Percentiles rank a stretch among this genome's conserved stretches.
These are phyloP conservation scores for Papilio aristodemus DNA, from an alignment of 1,140 invertebrate species.

Conservation along the genomic window DNA sequence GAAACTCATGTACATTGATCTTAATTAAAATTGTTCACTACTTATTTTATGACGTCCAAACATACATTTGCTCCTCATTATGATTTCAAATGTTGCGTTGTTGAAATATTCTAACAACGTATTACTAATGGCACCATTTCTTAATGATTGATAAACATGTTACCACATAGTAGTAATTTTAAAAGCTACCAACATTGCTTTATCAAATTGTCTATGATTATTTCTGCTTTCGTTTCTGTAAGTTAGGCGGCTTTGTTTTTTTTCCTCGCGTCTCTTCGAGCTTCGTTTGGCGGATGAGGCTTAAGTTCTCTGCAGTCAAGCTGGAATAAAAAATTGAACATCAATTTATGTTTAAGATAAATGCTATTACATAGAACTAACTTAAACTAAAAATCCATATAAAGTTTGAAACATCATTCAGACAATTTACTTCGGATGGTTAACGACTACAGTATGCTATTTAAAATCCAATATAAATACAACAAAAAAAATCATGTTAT, in stretches of 20 bases:
- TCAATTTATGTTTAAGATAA: background rate
- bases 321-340: conserved; percentile 51
- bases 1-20: too few relatives aligned
- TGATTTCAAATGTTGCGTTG: background rate
- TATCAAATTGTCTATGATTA: conserved; percentile 15
- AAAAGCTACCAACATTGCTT: conserved; percentile 13
- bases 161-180: background rate
- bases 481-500: too few relatives aligned
- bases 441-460: too few relatives aligned
- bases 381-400: too few relatives aligned
- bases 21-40: too few relatives aligned
- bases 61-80: background rate
- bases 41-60: too few relatives aligned
- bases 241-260: conserved; percentile 82
- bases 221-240: background rate
- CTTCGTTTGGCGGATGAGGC: conserved; percentile 75
- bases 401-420: too few relatives aligned
- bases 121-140: background rate
- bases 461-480: too few relatives aligned
- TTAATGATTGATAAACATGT: background rate
- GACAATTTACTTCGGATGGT: too few relatives aligned
- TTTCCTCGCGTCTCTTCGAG: conserved; percentile 80
- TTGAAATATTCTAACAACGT: background rate
- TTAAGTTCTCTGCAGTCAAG: conserved; percentile 82
- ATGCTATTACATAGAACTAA: background rate